phyloP scores from a whole-genome alignment of 2,888 invertebrate genomes.

The Nephrotoma flavescens region DNA sequence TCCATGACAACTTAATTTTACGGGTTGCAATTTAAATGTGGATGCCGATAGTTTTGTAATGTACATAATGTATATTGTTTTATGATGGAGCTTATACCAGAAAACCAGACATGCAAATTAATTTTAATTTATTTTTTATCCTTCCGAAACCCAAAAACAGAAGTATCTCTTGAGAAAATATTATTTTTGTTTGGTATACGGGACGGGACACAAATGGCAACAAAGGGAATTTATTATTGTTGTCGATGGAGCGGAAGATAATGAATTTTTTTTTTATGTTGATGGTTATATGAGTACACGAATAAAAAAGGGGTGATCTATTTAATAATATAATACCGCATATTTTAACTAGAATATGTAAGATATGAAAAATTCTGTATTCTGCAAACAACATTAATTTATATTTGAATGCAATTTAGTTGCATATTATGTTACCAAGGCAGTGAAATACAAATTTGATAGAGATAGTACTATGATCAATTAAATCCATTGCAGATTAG shows the following conservation, averaged over 20 bases:
- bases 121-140: neutral
- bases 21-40: neutral
- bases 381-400: too few relatives aligned
- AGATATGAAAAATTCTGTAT: too few relatives aligned
- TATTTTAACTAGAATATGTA: too few relatives aligned
- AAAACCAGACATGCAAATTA: neutral
- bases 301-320: neutral
- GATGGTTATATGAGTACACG: neutral
- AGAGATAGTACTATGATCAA: too few relatives aligned
- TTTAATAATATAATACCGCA: neutral
- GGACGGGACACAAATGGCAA: neutral
- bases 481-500: too few relatives aligned
- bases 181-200: neutral
- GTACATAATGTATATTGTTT: neutral
- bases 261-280: neutral
- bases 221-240: neutral
- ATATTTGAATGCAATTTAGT: too few relatives aligned
- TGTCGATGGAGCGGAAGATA: neutral
- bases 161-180: neutral
- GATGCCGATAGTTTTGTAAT: neutral
- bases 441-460: too few relatives aligned
- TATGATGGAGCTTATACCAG: neutral
- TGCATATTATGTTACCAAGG: too few relatives aligned
- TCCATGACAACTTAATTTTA: neutral
- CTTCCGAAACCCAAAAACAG: neutral